Conservation (phyloP, 2,113 vertebrate species). For the Rynchops niger region DNA sequence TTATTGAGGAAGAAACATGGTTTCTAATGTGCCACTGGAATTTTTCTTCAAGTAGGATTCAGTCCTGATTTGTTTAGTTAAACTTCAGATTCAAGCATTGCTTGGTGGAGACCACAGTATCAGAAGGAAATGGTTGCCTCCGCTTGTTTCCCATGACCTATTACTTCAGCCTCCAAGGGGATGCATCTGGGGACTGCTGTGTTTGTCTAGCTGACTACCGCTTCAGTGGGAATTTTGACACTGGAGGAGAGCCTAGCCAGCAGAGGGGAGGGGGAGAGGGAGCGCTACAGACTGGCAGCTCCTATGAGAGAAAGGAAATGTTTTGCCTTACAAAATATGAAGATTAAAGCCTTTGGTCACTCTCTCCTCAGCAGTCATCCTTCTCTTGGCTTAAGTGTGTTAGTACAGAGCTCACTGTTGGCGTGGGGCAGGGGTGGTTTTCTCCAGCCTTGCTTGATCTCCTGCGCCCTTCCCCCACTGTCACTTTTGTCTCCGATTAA, state of each 20-base stretch:
- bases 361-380: not conserved
- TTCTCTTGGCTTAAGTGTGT: constrained; percentile 22
- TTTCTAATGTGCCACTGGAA: not conserved
- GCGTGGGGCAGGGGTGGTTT: not conserved
- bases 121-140: constrained; percentile 53
- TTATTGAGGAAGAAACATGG: not conserved
- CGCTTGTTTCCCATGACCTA: constrained; percentile 58
- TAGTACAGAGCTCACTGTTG: not conserved
- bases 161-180: constrained; percentile 39
- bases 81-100: not conserved
- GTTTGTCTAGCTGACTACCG: constrained; percentile 61
- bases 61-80: constrained; percentile 3
- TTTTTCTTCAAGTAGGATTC: not conserved
- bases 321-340: constrained; percentile 24
- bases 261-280: not conserved
- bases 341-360: constrained; percentile 34
- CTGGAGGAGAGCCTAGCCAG: not conserved
- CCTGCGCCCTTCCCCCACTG: constrained; percentile 28
- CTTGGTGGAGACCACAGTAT: constrained; percentile 20
- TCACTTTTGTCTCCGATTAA: constrained; percentile 43
- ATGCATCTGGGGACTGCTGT: constrained; percentile 43
- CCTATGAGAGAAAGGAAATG: constrained; percentile 38
- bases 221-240: constrained; percentile 52
- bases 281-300: not conserved
- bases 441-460: constrained; percentile 14